A percentile compares a stretch with the other conserved stretches of the same genome.
phyloP scores from a whole-genome alignment of 2,113 vertebrate genomes.

The Smithornis capensis region DNA sequence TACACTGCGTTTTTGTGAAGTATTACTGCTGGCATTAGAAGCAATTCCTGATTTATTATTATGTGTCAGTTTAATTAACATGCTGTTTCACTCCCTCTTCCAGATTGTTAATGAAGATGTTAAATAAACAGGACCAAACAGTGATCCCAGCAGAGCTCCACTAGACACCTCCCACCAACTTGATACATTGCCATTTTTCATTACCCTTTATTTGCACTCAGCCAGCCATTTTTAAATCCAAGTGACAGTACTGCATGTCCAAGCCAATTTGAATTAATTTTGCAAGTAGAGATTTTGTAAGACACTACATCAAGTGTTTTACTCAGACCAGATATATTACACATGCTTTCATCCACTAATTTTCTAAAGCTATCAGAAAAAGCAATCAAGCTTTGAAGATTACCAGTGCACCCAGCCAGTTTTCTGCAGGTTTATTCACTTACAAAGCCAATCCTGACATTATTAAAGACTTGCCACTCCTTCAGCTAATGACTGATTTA shows the following conservation, averaged over 20 bases:
- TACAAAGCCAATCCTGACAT: constrained; percentile 25
- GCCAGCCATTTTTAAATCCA: constrained; percentile 57
- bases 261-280: constrained; percentile 72
- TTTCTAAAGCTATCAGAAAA: constrained; percentile 71
- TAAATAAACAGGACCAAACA: constrained; percentile 67
- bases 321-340: constrained; percentile 67
- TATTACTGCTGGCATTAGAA: constrained; percentile 40
- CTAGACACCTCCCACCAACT: constrained; percentile 41
- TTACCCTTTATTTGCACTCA: constrained; percentile 49
- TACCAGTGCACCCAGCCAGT: constrained; percentile 42
- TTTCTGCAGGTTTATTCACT: constrained; percentile 50
- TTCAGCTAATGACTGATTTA: constrained; percentile 46
- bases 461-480: constrained; percentile 43
- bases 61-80: constrained; percentile 72
- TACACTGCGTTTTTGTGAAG: not conserved
- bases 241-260: constrained; percentile 56
- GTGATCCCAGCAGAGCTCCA: constrained; percentile 50
- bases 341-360: constrained; percentile 68
- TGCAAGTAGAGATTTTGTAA: constrained; percentile 65
- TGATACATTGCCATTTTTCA: constrained; percentile 31
- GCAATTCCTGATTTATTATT: constrained; percentile 61
- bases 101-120: constrained; percentile 73
- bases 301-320: constrained; percentile 50
- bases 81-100: constrained; percentile 65
- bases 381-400: constrained; percentile 72